Evolutionary conservation across 2,113 vertebrate species (phyloP).

Genomic region (Jacana jacana): DNA sequence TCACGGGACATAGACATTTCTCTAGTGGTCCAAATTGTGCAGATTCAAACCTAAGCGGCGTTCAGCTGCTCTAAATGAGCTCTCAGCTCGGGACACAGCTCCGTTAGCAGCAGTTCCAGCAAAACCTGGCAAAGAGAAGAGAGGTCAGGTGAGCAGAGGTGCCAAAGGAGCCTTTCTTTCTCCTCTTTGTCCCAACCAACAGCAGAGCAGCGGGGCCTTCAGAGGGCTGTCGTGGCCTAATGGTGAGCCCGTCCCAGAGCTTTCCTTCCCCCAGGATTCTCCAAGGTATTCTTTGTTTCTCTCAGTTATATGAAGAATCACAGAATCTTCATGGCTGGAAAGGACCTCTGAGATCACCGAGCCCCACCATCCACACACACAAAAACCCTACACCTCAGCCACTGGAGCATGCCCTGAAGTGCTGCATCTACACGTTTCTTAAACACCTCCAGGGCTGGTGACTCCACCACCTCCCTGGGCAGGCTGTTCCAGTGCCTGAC

Average conservation of each 20-base stretch:
- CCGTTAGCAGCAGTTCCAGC: slow-evolving; percentile 93
- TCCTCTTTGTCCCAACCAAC: not conserved
- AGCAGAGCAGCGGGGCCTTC: not conserved
- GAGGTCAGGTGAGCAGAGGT: not conserved
- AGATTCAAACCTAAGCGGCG: slow-evolving; percentile 68
- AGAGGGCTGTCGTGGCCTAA: not conserved
- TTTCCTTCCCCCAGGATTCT: not conserved
- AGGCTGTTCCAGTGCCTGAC: no score
- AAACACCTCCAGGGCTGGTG: no score
- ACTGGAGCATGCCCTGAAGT: no score
- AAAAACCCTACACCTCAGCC: no score
- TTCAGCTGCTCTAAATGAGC: slow-evolving; percentile 82
- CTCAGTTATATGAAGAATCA: not conserved
- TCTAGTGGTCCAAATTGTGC: slow-evolving; percentile 70
- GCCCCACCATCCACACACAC: no score
- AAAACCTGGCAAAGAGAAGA: slow-evolving; percentile 78
- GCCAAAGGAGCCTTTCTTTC: not conserved
- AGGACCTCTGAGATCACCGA: no score
- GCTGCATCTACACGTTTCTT: no score
- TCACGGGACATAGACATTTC: slow-evolving; percentile 78
- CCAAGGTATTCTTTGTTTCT: not conserved
- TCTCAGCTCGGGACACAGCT: slow-evolving; percentile 91
- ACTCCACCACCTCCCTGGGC: no score
- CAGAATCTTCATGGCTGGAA: no score
- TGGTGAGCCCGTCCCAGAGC: not conserved